A percentile compares a stretch with the other conserved stretches of the same genome.
phyloP scores from a whole-genome alignment of 2,797 vertebrate species.

The Huso huso region DNA sequence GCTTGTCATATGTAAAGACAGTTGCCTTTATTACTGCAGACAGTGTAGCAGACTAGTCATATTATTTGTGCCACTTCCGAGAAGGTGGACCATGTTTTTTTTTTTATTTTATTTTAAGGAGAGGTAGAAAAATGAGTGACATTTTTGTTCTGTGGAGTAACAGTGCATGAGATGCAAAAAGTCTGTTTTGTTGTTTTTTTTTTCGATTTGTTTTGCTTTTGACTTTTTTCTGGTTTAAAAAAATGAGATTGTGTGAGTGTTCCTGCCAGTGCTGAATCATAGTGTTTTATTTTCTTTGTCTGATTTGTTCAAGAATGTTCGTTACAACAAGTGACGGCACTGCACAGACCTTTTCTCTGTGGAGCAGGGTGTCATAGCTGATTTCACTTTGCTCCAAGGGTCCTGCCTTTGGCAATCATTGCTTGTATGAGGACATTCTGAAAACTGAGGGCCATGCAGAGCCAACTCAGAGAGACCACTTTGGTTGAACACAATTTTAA shows the following conservation, averaged over 20 bases:
- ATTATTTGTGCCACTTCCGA: background rate
- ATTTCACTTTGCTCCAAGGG: no score
- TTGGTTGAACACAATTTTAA: no score
- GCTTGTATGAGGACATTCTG: no score
- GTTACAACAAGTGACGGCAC: background rate
- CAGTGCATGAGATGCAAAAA: background rate
- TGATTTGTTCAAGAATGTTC: background rate
- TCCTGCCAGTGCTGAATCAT: background rate
- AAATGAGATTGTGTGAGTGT: background rate
- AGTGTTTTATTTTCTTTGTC: background rate
- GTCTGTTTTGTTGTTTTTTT: background rate
- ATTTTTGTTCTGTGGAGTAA: background rate
- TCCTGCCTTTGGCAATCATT: no score
- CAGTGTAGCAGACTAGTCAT: conserved; percentile 32
- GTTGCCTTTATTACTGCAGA: conserved; percentile 11
- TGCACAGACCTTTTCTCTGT: no score
- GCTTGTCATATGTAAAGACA: background rate
- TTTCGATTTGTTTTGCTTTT: no score
- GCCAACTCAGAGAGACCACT: no score
- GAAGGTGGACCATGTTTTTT: background rate
- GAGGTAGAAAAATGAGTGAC: background rate
- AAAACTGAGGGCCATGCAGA: no score
- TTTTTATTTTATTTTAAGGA: conserved; percentile 2
- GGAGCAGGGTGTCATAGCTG: no score
- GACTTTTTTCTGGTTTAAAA: background rate